Base-by-base conservation (phyloP, 1,140 invertebrate genomes). In the Papilio polytes region DNA sequence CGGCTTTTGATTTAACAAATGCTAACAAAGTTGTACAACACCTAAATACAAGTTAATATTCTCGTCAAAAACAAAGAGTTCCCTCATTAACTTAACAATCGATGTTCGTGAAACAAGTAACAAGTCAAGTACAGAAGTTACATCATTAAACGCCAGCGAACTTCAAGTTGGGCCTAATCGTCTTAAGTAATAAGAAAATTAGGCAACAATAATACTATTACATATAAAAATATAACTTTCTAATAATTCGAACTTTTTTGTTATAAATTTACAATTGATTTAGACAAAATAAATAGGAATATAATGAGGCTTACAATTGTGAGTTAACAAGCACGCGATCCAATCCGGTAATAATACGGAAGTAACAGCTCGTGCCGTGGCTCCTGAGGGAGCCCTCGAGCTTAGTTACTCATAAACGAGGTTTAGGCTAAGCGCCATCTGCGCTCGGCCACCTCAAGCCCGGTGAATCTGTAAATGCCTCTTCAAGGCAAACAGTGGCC, bases 171-270 rank as follows among this genome's bases (percentile, higher is more conserved):
- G 41, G 72, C 41, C 72, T 73, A 73, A 73, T 73, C 36, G n/a
- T 41, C 72, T 73, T 74, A 74, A 74, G 72, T 74, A 74, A 74
- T 41, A 74, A 74, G n/a, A 41, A 74, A 36, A 74, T 74, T 44
- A 20, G 41, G 7, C 8, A 74, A 44, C 18, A 15, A 4, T 44
- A 44, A 1, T 41, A 31, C 15, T 41, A 51, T 51, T 51, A 18
- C 15, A 6, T 51, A 51, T 4, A 18, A 51, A 51, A 48, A 48
- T 48, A 48, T 15, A 1, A 12, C 20, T 72, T 72, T 72, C 15
- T 31, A 72, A 72, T 72, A 72, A 6, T 70, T 31, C 9, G 22
- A 31, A 66, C 6, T 66, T 26, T 66, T 26, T 66, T 70, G 6
- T 6, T 36, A 36, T 36, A 36, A 36, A 36, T 36, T 36, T 36